phyloP scores from a whole-genome alignment of 1,140 invertebrate genomes.

The Onthophagus taurus region DNA sequence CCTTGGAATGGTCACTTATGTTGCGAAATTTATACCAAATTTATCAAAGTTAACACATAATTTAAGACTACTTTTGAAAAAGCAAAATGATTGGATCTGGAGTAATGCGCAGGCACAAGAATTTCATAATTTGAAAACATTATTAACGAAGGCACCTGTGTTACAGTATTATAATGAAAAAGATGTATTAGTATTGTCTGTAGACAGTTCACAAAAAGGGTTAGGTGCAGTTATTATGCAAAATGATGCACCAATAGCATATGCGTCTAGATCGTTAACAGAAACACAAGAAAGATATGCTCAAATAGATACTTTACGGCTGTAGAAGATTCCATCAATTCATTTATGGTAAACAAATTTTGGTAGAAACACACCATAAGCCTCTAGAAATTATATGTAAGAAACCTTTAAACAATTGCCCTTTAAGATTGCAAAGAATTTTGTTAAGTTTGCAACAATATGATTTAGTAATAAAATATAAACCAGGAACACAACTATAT shows the following conservation, averaged over 20 bases:
- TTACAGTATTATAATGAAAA: constrained; percentile 1
- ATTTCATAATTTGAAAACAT: constrained; percentile 7
- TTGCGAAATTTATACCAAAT: constrained; percentile 16
- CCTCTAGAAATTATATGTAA: constrained; percentile 37
- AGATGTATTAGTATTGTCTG: no score
- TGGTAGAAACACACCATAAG: constrained; percentile 40
- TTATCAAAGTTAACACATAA: constrained; percentile 1
- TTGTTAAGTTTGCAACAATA: constrained; percentile 34
- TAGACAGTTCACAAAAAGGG: no score
- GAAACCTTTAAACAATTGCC: constrained; percentile 35
- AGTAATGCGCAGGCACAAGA: background rate
- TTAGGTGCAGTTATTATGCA: no score
- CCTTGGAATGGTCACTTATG: constrained; percentile 13
- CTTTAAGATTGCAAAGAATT: constrained; percentile 38
- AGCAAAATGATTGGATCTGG: constrained; percentile 8
- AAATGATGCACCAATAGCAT: no score
- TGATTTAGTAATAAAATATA: constrained; percentile 28
- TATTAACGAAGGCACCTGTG: background rate
- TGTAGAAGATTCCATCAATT: constrained; percentile 32
- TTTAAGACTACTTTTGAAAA: constrained; percentile 2
- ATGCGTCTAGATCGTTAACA: no score
- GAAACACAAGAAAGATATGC: no score
- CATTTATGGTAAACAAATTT: constrained; percentile 32
- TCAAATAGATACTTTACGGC: constrained; percentile 29
- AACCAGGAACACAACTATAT: constrained; percentile 29